phyloP scores from a whole-genome alignment of 2,113 vertebrate genomes.

The Halichoerus grypus region DNA sequence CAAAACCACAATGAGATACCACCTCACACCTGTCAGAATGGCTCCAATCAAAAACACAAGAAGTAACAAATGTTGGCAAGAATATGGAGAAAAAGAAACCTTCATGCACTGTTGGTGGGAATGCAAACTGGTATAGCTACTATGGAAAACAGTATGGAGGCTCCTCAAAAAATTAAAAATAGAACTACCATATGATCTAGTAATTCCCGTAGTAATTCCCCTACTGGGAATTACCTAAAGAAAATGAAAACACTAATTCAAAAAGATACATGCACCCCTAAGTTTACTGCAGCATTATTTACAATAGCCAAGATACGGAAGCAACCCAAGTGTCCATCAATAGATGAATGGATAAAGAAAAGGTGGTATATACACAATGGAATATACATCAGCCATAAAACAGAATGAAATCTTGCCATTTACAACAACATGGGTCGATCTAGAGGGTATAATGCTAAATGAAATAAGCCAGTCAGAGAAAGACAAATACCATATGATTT shows the following conservation, averaged over 20 bases:
- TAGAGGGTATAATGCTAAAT: background rate
- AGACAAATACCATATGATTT: background rate
- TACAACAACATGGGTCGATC: background rate
- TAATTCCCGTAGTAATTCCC: background rate
- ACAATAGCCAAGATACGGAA: background rate
- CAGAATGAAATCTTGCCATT: background rate
- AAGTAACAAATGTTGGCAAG: background rate
- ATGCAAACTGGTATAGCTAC: background rate
- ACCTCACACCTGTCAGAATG: background rate
- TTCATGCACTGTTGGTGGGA: background rate
- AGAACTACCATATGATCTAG: background rate
- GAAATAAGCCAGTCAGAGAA: background rate
- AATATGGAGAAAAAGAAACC: background rate
- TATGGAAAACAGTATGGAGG: background rate
- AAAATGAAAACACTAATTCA: background rate
- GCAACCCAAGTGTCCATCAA: background rate
- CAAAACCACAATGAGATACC: background rate
- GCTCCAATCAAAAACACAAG: background rate
- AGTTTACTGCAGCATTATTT: background rate
- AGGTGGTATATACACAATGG: background rate
- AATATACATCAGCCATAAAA: background rate
- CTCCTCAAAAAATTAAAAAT: background rate
- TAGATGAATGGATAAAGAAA: background rate
- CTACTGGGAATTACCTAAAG: background rate
- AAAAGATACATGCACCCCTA: background rate